A percentile compares a stretch with the other conserved stretches of the same genome.
Conservation (phyloP, 2,888 invertebrate genomes). For the Synergus itoensis region DNA sequence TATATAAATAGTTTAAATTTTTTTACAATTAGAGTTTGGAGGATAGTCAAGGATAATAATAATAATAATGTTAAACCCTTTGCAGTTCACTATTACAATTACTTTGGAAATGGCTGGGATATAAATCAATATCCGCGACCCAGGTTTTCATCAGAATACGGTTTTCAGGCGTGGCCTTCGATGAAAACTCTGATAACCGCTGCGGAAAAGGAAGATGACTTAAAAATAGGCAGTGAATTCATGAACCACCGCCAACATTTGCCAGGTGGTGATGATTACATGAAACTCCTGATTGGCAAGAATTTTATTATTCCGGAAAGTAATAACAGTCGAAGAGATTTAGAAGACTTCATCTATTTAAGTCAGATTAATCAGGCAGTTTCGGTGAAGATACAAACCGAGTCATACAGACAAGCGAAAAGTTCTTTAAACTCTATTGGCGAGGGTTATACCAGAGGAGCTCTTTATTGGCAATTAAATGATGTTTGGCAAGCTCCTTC, state of each 20-base stretch:
- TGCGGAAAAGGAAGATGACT: constrained; percentile 79
- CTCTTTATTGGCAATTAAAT: constrained; percentile 98
- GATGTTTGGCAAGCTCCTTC: constrained; percentile 99
- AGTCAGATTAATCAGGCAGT: constrained; percentile 95
- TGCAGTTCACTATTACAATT: constrained; percentile 93
- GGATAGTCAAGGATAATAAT: not conserved
- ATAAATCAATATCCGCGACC: constrained; percentile 87
- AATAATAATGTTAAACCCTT: constrained; percentile 49
- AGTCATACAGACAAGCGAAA: constrained; percentile 86
- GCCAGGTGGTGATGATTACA: constrained; percentile 84
- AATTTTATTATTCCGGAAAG: constrained; percentile 83
- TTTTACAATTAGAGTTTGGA: not conserved
- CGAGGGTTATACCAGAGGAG: constrained; percentile 93
- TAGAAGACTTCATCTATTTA: constrained; percentile 87
- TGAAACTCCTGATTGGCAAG: constrained; percentile 81
- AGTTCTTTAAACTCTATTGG: constrained; percentile 78
- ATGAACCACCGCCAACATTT: constrained; percentile 93
- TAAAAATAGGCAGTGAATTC: constrained; percentile 81
- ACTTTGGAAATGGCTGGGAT: constrained; percentile 89
- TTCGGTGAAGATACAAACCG: constrained; percentile 91
- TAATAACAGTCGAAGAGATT: constrained; percentile 80
- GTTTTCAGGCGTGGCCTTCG: constrained; percentile 94
- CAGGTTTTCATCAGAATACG: constrained; percentile 97
- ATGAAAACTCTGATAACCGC: constrained; percentile 83
- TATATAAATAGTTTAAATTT: no score